These are phyloP conservation scores for Aporrectodea caliginosa DNA, from an alignment of 1,140 invertebrate species.

Conservation along the genomic window DNA sequence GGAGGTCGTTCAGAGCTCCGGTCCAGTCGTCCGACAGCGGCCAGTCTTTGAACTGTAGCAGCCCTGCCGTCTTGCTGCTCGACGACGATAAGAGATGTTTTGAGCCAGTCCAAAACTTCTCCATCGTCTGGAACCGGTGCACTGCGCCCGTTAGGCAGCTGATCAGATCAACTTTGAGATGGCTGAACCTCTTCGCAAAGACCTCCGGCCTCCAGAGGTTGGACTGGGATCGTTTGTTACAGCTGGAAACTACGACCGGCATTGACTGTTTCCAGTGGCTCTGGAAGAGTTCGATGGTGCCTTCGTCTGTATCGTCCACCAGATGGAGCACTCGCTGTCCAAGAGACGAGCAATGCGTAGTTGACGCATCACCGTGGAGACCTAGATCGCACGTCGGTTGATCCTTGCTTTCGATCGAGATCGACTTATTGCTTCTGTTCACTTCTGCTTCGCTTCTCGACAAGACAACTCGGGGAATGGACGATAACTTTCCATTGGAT, in stretches of 20 bases:
- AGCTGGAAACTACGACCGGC: conserved; percentile 88
- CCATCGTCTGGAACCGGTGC: conserved; percentile 70
- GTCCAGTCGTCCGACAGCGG: neutral
- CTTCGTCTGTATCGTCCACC: neutral
- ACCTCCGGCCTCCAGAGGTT: conserved; percentile 86
- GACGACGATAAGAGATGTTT: neutral
- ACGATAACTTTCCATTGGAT: too few species aligned
- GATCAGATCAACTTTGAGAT: conserved; percentile 84
- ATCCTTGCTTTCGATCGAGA: too few species aligned
- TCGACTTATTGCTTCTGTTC: too few species aligned
- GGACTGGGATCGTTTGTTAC: conserved; percentile 64
- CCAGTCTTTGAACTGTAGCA: neutral
- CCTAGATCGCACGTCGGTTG: too few species aligned
- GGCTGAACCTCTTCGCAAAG: conserved; percentile 84
- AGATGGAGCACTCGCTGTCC: too few species aligned
- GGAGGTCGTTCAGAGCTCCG: neutral
- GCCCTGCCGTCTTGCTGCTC: neutral
- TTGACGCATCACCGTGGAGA: too few species aligned
- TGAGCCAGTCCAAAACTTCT: conserved; percentile 55
- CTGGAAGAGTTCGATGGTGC: conserved; percentile 62
- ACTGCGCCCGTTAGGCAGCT: conserved; percentile 81
- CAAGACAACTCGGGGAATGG: too few species aligned
- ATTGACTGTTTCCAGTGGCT: conserved; percentile 85
- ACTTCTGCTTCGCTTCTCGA: too few species aligned
- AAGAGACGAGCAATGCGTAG: too few species aligned